These are phyloP conservation scores for Dryobotodes eremita DNA, from an alignment of 2,888 invertebrate genomes.

Conservation along the genomic window DNA sequence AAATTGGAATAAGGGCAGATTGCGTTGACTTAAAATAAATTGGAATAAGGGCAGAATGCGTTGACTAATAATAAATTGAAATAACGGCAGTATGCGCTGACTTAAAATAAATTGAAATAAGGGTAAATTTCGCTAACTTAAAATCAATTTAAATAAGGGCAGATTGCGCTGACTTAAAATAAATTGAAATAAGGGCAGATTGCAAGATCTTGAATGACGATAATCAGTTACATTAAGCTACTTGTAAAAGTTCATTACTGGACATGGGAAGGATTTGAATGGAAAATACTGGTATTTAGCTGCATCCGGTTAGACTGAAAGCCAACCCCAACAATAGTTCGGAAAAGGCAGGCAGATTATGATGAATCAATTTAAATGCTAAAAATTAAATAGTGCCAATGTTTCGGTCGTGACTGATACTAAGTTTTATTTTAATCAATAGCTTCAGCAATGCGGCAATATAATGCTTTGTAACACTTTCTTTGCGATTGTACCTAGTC, in stretches of 20 bases:
- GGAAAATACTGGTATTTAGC: no score
- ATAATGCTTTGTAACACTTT: conserved; percentile 6
- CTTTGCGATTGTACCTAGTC: background rate
- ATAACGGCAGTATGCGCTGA: no score
- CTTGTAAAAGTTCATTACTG: background rate
- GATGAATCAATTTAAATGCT: background rate
- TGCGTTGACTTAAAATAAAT: background rate
- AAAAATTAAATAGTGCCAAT: background rate
- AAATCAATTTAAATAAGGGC: background rate
- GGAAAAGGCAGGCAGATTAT: no score
- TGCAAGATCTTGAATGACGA: background rate
- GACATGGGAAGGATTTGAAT: background rate
- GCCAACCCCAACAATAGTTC: no score
- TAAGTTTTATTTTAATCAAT: conserved; percentile 16
- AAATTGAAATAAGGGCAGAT: background rate
- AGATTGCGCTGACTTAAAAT: no score
- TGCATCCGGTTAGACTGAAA: no score
- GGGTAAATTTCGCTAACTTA: no score
- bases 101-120: background rate
- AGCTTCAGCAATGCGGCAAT: conserved; percentile 9
- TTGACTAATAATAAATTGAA: no score
- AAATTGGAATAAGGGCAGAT: background rate
- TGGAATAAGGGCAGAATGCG: no score
- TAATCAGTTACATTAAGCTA: background rate
- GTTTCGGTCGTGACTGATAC: conserved; percentile 1